A percentile compares a stretch with the other conserved stretches of the same genome.
Conservation (phyloP, 2,113 vertebrate genomes). For the Galeopterus variegatus region DNA sequence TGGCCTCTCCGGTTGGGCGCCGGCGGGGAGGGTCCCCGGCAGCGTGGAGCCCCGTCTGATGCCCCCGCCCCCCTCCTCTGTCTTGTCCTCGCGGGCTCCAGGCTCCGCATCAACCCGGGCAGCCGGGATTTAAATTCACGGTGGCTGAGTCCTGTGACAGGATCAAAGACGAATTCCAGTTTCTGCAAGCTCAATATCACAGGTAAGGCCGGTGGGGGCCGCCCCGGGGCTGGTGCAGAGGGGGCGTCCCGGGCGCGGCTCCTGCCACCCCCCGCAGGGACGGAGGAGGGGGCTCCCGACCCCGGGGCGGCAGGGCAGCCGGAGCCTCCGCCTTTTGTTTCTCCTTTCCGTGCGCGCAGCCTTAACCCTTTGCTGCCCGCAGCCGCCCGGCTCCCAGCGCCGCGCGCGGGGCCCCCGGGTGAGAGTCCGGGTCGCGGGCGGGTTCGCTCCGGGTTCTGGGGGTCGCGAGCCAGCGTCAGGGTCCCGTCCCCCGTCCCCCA, state of each 20-base stretch:
- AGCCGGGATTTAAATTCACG: slow-evolving; percentile 97
- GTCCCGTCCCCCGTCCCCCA: background rate
- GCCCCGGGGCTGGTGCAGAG: background rate
- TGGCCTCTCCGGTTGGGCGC: background rate
- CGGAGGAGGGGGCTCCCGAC: background rate
- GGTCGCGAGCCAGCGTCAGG: background rate
- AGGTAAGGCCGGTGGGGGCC: slow-evolving; percentile 89
- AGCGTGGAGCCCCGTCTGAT: slow-evolving; percentile 61
- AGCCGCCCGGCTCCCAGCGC: background rate
- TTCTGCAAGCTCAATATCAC: slow-evolving; percentile 97
- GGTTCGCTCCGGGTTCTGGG: background rate
- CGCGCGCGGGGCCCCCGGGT: background rate
- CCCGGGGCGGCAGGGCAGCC: slow-evolving; percentile 17
- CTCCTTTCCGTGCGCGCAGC: slow-evolving; percentile 55
- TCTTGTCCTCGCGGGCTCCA: slow-evolving; percentile 79
- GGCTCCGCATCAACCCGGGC: slow-evolving; percentile 97
- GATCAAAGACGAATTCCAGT: slow-evolving; percentile 98
- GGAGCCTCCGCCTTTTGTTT: slow-evolving; percentile 80
- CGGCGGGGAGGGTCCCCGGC: background rate
- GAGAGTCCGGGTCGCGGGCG: background rate
- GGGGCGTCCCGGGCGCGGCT: background rate
- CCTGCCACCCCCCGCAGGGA: background rate
- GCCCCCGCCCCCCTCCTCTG: slow-evolving; percentile 70
- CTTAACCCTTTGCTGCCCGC: slow-evolving; percentile 73
- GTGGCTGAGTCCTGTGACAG: slow-evolving; percentile 96